Conservation (phyloP, 1,140 invertebrate genomes). For the Conopomorpha cramerella region DNA sequence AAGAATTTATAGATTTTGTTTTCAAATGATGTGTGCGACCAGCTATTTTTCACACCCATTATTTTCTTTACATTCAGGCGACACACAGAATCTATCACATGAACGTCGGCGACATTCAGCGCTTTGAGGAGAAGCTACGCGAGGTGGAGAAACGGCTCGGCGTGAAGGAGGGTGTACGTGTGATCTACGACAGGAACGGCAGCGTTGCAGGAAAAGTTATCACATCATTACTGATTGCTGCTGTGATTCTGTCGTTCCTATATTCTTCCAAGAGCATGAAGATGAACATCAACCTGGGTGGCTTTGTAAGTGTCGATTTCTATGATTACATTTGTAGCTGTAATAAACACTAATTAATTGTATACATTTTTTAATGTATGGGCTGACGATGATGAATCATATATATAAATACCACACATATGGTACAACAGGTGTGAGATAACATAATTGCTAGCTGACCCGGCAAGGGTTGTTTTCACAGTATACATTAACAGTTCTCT, state of each 20-base stretch:
- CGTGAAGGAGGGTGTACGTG: slow-evolving; percentile 78
- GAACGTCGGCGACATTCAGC: slow-evolving; percentile 79
- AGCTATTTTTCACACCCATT: slow-evolving; percentile 2
- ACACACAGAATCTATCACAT: slow-evolving; percentile 76
- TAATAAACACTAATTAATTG: too few relatives aligned
- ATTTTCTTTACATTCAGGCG: slow-evolving; percentile 44
- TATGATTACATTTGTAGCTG: background rate
- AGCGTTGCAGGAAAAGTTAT: slow-evolving; percentile 75
- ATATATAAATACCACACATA: too few relatives aligned
- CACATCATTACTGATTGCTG: slow-evolving; percentile 69
- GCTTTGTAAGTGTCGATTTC: slow-evolving; percentile 68
- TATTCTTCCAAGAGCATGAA: slow-evolving; percentile 70
- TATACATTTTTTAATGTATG: background rate
- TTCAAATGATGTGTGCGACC: too few relatives aligned
- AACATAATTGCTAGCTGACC: too few relatives aligned
- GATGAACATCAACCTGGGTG: slow-evolving; percentile 72
- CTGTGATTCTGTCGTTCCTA: slow-evolving; percentile 70
- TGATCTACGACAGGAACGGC: slow-evolving; percentile 80
- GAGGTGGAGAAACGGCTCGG: slow-evolving; percentile 79
- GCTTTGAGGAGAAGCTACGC: slow-evolving; percentile 87
- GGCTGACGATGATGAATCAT: too few relatives aligned
- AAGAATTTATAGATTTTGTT: too few relatives aligned
- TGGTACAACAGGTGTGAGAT: too few relatives aligned
- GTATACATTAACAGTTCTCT: too few relatives aligned
- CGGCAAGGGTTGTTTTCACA: too few relatives aligned